Conservation (phyloP, 2,113 vertebrate species). For the Bufo gargarizans region DNA sequence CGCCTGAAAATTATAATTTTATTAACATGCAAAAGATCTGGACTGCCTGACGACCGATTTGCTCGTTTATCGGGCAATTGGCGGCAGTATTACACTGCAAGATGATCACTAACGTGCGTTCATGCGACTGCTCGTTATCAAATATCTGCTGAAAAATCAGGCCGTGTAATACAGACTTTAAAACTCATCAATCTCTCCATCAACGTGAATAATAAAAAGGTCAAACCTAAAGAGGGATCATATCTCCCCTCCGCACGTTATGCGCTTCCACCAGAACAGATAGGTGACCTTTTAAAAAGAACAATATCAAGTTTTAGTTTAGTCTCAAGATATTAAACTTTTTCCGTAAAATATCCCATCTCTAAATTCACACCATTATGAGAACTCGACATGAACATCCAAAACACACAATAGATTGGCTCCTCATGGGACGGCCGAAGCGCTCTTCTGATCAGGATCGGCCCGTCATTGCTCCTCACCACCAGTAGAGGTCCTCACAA, state of each 20-base stretch:
- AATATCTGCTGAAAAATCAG: background rate
- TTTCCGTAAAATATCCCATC: background rate
- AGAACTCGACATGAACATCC: background rate
- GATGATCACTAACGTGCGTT: too few relatives aligned
- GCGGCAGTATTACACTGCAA: too few relatives aligned
- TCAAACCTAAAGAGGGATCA: background rate
- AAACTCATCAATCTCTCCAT: background rate
- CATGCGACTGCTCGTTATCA: too few relatives aligned
- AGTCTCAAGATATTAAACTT: background rate
- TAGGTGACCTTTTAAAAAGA: conserved; percentile 8
- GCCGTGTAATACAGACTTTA: background rate
- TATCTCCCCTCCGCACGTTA: conserved; percentile 12
- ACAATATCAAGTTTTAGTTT: background rate
- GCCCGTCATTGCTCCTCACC: background rate
- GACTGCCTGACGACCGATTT: too few relatives aligned
- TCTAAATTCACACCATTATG: background rate
- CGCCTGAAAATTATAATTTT: too few relatives aligned
- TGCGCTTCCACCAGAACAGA: background rate
- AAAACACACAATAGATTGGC: background rate
- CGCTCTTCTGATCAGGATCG: background rate
- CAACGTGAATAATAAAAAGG: background rate
- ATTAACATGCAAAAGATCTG: too few relatives aligned
- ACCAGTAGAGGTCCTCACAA: background rate
- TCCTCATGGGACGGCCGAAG: background rate
- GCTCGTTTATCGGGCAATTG: too few relatives aligned